Percentiles rank a stretch among this genome's conserved stretches.
phyloP scores from a whole-genome alignment of 2,113 vertebrate genomes.

The Stomatorhinus ivindoensis region DNA sequence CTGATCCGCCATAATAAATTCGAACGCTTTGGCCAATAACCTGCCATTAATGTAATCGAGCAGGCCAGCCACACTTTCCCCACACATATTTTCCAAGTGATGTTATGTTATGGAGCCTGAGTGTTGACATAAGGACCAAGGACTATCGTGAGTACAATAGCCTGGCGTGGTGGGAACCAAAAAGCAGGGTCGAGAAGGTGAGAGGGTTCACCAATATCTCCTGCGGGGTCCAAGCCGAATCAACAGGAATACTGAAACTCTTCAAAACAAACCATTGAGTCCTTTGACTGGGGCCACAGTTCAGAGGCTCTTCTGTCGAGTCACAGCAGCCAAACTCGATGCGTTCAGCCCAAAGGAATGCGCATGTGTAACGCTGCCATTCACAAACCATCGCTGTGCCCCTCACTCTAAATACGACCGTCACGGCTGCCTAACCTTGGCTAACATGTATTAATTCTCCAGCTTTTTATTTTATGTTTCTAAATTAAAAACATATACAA shows the following conservation, averaged over 20 bases:
- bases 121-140: not conserved
- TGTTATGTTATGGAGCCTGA: not conserved
- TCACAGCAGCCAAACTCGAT: slow-evolving; percentile 29
- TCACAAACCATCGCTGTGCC: slow-evolving; percentile 23
- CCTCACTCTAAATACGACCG: slow-evolving; percentile 33
- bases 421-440: not conserved
- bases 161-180: not conserved
- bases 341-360: slow-evolving; percentile 39
- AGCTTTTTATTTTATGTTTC: not conserved
- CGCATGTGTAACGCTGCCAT: slow-evolving; percentile 27
- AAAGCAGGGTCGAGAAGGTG: not conserved
- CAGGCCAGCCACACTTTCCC: not conserved
- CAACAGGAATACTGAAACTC: slow-evolving; percentile 25
- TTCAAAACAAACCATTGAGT: slow-evolving; percentile 28
- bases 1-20: not conserved
- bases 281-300: slow-evolving; percentile 23
- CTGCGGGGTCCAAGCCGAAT: slow-evolving; percentile 20
- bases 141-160: not conserved
- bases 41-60: not conserved
- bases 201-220: slow-evolving; percentile 28
- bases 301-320: slow-evolving; percentile 28
- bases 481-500: not conserved
- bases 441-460: not conserved
- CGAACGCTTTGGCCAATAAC: not conserved
- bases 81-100: not conserved